Percentiles rank a stretch among this genome's conserved stretches.
phyloP scores from a whole-genome alignment of 2,888 invertebrate species.

The Fragum fragum region DNA sequence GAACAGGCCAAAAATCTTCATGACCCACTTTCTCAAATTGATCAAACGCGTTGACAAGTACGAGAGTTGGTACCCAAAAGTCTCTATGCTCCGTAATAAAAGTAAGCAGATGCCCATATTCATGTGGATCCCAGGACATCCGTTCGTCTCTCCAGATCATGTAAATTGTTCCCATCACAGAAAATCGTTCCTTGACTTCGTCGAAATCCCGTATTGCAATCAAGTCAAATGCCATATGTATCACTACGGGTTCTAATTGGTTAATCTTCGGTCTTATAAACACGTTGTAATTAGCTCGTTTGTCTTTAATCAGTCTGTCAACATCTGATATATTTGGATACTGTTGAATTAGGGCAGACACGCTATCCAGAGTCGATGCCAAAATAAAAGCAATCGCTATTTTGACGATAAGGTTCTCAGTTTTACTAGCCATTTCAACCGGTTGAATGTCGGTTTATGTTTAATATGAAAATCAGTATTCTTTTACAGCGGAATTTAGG shows the following conservation, averaged over 20 bases:
- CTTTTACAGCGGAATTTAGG: too few relatives aligned
- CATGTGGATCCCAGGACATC: constrained; percentile 36
- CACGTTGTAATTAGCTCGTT: background rate
- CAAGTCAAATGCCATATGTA: constrained; percentile 10
- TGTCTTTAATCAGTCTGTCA: background rate
- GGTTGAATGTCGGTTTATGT: too few relatives aligned
- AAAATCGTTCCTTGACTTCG: constrained; percentile 39
- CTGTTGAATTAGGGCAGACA: background rate
- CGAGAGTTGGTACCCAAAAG: constrained; percentile 45
- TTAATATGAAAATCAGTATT: too few relatives aligned
- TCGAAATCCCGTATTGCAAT: constrained; percentile 47
- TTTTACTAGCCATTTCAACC: too few relatives aligned
- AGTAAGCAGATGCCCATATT: constrained; percentile 30
- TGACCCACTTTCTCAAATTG: background rate
- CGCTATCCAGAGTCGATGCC: background rate
- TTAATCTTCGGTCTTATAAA: background rate
- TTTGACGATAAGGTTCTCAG: too few relatives aligned
- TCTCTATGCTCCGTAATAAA: constrained; percentile 18
- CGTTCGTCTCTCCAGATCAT: constrained; percentile 44
- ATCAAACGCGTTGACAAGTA: constrained; percentile 33
- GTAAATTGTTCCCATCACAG: background rate
- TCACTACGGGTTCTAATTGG: constrained; percentile 3
- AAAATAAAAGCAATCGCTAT: background rate
- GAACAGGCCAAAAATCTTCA: constrained; percentile 6
- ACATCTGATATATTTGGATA: constrained; percentile 5